Evolutionary conservation across 1,140 invertebrate genomes (phyloP), one percentile per base, ranked within the genome.

Genomic region (Dendroctonus valens): DNA sequence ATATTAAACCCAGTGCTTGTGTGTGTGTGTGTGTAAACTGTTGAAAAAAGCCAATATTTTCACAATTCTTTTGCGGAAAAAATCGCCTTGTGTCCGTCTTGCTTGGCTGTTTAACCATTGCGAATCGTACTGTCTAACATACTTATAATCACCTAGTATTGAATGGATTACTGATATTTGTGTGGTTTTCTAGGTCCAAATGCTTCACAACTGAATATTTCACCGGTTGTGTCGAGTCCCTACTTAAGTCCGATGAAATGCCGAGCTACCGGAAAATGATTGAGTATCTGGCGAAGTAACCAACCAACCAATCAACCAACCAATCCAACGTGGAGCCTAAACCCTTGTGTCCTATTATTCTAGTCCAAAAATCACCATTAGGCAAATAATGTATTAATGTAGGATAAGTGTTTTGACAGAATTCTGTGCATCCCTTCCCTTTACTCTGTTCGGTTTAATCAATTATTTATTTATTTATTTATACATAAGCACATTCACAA

Each of bases 201-300:
- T 95, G 93, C 85, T 95, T 94, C 82, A 92, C 90, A 74, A 89
- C 90, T 78, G 84, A 87, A 75, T 94, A 92, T 83, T 97, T 96
- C 86, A 90, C 91, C 77, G 89, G 89, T 77, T 96, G 94, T 83
- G 83, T 94, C 76, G 90, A 94, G 77, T 90, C 91, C 63, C 84
- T 96, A 70, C 85, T 92, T 73, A 83, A 93, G 72, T 85, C 86
- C 72, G 90, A 93, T 74, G 86, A 93, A 76, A 85, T 90, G 79
- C 87, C 89, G 76, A 86, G 89, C 72, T 89, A 91, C 80, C 86
- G 79, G 54, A 79, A 82, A 70, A 84, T 84, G 80, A 81, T 84
- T 54, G 82, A 83, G 65, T 82, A 79, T 68, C 81, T 71, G 79
- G 82, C 61, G 73, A 76, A 73, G 70, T 74, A 67, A 73, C 14